Evolutionary conservation across 2,888 invertebrate species (phyloP).

Genomic region (Odontocolon sp.): DNA sequence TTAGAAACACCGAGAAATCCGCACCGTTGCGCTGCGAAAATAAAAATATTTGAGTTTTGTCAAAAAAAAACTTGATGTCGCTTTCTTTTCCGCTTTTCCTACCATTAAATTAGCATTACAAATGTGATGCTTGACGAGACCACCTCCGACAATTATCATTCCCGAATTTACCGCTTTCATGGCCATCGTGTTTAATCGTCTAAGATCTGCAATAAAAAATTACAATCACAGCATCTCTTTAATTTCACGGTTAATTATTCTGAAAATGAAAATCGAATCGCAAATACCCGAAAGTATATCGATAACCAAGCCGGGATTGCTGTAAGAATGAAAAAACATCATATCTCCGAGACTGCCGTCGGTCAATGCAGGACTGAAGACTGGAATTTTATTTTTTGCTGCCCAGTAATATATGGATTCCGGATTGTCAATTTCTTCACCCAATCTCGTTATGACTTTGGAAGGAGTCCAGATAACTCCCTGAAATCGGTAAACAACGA

Average conservation of each 20-base stretch:
- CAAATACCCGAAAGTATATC: slow-evolving; percentile 92
- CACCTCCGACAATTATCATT: slow-evolving; percentile 98
- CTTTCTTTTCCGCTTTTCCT: slow-evolving; percentile 62
- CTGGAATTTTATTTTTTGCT: slow-evolving; percentile 97
- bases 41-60: neutral
- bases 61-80: neutral
- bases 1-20: slow-evolving; percentile 96
- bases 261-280: neutral
- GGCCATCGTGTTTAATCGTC: slow-evolving; percentile 95
- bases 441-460: slow-evolving; percentile 91
- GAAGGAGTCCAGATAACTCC: slow-evolving; percentile 95
- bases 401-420: slow-evolving; percentile 99
- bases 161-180: slow-evolving; percentile 96
- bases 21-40: slow-evolving; percentile 93
- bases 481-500: slow-evolving; percentile 67
- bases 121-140: slow-evolving; percentile 99
- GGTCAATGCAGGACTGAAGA: slow-evolving; percentile 98
- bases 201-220: slow-evolving; percentile 85
- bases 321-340: slow-evolving; percentile 99
- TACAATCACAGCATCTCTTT: neutral
- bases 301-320: slow-evolving; percentile 94
- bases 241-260: neutral
- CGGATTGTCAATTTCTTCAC: slow-evolving; percentile 94
- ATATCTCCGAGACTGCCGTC: slow-evolving; percentile 99
- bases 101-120: slow-evolving; percentile 99